A percentile compares a stretch with the other conserved stretches of the same genome.
These are phyloP conservation scores for Calephelis perditalis DNA, from an alignment of 2,888 invertebrate genomes.

Conservation along the genomic window DNA sequence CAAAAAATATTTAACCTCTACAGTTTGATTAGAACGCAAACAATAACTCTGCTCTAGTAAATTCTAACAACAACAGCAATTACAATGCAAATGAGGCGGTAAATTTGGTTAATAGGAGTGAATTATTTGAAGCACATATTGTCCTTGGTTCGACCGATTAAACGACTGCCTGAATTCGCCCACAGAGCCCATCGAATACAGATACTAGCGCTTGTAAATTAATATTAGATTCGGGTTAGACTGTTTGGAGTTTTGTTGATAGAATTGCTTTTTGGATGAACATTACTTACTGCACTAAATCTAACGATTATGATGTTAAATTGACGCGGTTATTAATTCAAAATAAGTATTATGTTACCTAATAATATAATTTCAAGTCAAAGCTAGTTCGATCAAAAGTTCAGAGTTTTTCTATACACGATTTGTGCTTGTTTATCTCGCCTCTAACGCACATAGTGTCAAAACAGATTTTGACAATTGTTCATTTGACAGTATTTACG, in stretches of 20 bases:
- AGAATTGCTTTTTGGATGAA: constrained; percentile 6
- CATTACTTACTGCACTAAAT: too few relatives aligned
- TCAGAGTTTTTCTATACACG: too few relatives aligned
- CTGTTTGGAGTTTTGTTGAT: constrained; percentile 27
- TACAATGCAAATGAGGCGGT: constrained; percentile 31
- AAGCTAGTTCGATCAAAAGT: too few relatives aligned
- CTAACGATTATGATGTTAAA: not conserved
- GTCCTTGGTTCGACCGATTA: constrained; percentile 5
- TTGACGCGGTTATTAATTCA: not conserved
- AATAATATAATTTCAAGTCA: too few relatives aligned
- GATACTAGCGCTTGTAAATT: not conserved
- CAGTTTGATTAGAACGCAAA: constrained; percentile 6
- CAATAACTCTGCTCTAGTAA: constrained; percentile 8
- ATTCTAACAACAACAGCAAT: constrained; percentile 23
- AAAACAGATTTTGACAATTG: too few relatives aligned
- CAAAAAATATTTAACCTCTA: not conserved
- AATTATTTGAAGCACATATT: constrained; percentile 25
- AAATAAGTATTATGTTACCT: not conserved
- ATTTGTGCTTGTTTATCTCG: too few relatives aligned
- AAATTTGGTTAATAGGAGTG: constrained; percentile 25
- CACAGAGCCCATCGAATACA: constrained; percentile 7
- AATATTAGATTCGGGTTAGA: constrained; percentile 12
- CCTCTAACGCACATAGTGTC: too few relatives aligned
- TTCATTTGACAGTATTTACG: too few relatives aligned
- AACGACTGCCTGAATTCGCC: not conserved